Percentiles rank a stretch among this genome's conserved stretches.
Conservation (phyloP, 2,113 vertebrate species). For the Sisor rabdophorus region DNA sequence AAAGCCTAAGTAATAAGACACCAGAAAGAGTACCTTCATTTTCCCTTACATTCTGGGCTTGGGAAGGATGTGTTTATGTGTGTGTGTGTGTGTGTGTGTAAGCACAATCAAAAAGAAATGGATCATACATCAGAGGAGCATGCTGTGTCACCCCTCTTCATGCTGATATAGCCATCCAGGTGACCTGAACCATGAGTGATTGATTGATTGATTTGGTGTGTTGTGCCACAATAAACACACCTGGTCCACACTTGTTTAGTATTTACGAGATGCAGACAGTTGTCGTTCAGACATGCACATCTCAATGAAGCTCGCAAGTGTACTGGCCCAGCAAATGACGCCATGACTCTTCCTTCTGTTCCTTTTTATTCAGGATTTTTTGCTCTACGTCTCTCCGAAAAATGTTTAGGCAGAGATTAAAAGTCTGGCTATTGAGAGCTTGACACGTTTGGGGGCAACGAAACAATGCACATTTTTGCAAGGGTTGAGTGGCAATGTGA, state of each 20-base stretch:
- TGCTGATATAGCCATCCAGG: constrained; percentile 2
- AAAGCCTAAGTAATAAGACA: constrained; percentile 37
- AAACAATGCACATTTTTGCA: constrained; percentile 45
- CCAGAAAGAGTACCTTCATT: constrained; percentile 36
- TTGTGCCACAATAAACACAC: constrained; percentile 37
- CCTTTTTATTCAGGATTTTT: not conserved
- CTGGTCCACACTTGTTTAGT: constrained; percentile 42
- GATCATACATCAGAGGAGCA: constrained; percentile 40
- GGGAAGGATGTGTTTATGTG: constrained; percentile 14
- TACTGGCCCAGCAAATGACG: constrained; percentile 36
- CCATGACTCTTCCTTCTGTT: constrained; percentile 19
- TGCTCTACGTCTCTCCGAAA: not conserved
- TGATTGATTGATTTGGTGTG: constrained; percentile 35
- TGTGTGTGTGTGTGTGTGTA: constrained; percentile 5
- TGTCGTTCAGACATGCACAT: constrained; percentile 43
- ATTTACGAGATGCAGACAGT: constrained; percentile 40
- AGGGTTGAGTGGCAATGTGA: constrained; percentile 46
- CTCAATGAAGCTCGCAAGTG: constrained; percentile 32
- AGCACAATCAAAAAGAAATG: constrained; percentile 25
- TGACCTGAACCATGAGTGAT: constrained; percentile 34
- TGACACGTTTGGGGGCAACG: constrained; percentile 29
- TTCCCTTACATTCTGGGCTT: constrained; percentile 22
- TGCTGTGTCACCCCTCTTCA: not conserved
- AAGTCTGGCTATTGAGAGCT: constrained; percentile 37
- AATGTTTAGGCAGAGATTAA: constrained; percentile 42